A percentile compares a stretch with the other conserved stretches of the same genome.
Evolutionary conservation across 2,888 invertebrate species (phyloP).

Genomic region (Cyaniris semiargus): DNA sequence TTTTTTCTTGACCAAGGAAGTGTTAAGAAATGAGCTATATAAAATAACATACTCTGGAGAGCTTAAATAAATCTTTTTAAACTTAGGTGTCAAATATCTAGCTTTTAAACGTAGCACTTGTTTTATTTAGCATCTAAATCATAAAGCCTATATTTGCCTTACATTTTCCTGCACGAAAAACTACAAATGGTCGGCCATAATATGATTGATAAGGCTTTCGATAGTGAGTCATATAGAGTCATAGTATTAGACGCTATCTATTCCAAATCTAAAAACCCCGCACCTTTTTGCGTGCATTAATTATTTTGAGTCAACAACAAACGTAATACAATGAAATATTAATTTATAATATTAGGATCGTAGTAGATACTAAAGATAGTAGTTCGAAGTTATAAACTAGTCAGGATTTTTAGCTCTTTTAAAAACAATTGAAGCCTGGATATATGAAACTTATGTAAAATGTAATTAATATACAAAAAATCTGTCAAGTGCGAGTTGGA

Average conservation of each 20-base stretch:
- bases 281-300: slow-evolving; percentile 22
- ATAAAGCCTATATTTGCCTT: neutral
- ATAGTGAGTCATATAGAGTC: slow-evolving; percentile 30
- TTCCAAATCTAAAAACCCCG: slow-evolving; percentile 21
- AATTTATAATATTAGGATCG: no score
- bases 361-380: no score
- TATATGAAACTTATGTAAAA: no score
- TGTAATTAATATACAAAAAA: no score
- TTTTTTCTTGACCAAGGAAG: neutral
- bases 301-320: slow-evolving; percentile 4
- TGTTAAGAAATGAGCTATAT: no score
- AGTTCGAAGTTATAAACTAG: no score
- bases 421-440: no score
- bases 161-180: neutral
- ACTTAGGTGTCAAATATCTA: neutral
- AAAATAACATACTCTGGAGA: no score
- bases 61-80: no score
- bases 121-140: neutral
- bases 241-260: slow-evolving; percentile 11
- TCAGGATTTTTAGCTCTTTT: no score
- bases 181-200: neutral
- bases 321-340: no score
- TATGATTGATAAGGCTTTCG: slow-evolving; percentile 32
- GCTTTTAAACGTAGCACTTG: neutral
- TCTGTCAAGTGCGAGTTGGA: no score